phyloP scores from a whole-genome alignment of 2,888 invertebrate genomes.

The Limenitis camilla region DNA sequence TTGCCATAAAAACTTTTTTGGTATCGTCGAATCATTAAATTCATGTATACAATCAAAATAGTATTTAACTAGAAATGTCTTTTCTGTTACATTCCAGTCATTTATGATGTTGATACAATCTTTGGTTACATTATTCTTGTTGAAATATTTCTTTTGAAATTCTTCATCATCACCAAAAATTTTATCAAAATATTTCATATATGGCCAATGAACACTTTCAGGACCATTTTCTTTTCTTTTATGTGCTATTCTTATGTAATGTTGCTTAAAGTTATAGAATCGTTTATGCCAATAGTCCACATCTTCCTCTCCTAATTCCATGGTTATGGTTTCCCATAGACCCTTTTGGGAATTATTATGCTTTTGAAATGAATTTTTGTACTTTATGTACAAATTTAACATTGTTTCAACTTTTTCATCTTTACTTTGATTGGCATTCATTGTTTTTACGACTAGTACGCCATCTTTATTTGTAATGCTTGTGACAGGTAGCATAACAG shows the following conservation, averaged over 20 bases:
- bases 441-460: conserved; percentile 36
- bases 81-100: conserved; percentile 49
- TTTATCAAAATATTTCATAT: conserved; percentile 52
- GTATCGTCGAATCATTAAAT: conserved; percentile 56
- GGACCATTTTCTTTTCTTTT: conserved; percentile 39
- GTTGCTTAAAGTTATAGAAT: conserved; percentile 60
- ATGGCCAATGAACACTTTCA: conserved; percentile 50
- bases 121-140: conserved; percentile 6
- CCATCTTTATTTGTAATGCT: conserved; percentile 29
- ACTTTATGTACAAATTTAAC: conserved; percentile 50
- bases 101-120: conserved; percentile 9
- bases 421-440: conserved; percentile 24
- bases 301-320: conserved; percentile 52
- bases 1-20: conserved; percentile 59
- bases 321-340: conserved; percentile 57
- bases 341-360: conserved; percentile 40
- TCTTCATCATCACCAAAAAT: conserved; percentile 51
- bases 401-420: conserved; percentile 50
- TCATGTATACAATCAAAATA: conserved; percentile 60
- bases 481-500: conserved; percentile 14
- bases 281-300: conserved; percentile 61
- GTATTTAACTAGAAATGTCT: conserved; percentile 55
- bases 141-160: conserved; percentile 39
- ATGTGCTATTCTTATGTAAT: conserved; percentile 50
- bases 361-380: conserved; percentile 44